Base-by-base conservation (phyloP, 2,888 invertebrate genomes). In the Ormia ochracea region DNA sequence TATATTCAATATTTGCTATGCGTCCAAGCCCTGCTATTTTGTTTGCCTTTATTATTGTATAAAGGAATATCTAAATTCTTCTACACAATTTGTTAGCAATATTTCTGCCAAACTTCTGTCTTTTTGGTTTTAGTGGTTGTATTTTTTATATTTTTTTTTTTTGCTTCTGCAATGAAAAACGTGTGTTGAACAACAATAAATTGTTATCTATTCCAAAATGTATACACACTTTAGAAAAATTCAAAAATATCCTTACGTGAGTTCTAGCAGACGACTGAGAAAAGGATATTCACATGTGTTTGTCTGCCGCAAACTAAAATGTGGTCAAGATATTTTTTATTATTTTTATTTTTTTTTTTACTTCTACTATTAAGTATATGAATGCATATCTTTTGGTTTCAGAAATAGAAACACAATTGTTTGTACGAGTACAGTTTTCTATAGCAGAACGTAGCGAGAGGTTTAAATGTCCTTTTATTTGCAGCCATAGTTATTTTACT, bases 141-240 rank as follows among this genome's bases (percentile, higher is more conserved):
- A 5, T 21, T 17, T 68, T 17, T 61, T 14, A 48, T 19, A 45
- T 58, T 14, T 45, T n/a, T n/a, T 59, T 63, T 21, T 54, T 17
- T 19, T 19, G 14, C 9, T 48, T n/a, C n/a, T n/a, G 23, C 26
- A 48, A 54, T 41, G 43, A 59, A n/a, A n/a, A 63, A 81, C 69
- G 77, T 81, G 77, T 81, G 54, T 58, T 28, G 73, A 14, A 78
- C 28, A 74, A 63, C 56, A 33, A 63, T 21, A 45, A 31, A 59
- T 52, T 54, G 17, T 69, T 48, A 9, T 69, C 36, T n/a, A 23
- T 31, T 19, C 6, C 31, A 3, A 66, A 58, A 43, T 72, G 52
- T 43, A 28, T 17, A 33, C 23, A 36, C 7, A 36, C 7, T 26
- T 14, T 14, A 50, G 2, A 14, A 4, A 23, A 48, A 23, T 48